These are phyloP conservation scores for Trachops cirrhosus DNA, from an alignment of 2,797 vertebrate genomes.

Conservation along the genomic window DNA sequence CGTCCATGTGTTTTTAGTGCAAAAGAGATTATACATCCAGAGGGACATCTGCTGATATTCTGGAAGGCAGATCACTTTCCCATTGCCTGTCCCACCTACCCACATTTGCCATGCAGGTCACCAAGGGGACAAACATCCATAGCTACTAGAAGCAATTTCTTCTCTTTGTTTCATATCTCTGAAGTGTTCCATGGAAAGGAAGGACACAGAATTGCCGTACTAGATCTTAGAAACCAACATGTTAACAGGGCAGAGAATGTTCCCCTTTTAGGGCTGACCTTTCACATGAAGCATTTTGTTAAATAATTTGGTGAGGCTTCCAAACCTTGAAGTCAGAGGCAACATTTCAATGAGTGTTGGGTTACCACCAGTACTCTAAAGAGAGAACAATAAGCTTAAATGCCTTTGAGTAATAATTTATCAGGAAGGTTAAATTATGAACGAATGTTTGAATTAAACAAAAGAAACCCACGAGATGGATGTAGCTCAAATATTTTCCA, in stretches of 20 bases:
- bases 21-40: not conserved
- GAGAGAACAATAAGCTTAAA: constrained; percentile 23
- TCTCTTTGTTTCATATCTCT: not conserved
- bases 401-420: constrained; percentile 58
- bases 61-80: constrained; percentile 12
- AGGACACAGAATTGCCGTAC: not conserved
- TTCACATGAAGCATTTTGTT: not conserved
- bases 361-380: constrained; percentile 10
- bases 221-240: not conserved
- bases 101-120: constrained; percentile 39
- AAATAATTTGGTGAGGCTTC: not conserved
- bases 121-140: not conserved
- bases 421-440: constrained; percentile 33
- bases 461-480: constrained; percentile 42
- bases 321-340: not conserved
- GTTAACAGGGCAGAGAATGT: not conserved
- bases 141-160: constrained; percentile 9
- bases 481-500: constrained; percentile 56
- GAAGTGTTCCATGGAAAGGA: not conserved
- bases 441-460: constrained; percentile 57
- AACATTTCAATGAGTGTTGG: not conserved
- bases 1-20: constrained; percentile 30
- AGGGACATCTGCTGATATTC: constrained; percentile 35
- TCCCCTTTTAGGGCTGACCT: not conserved
- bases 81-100: not conserved